A percentile compares a stretch with the other conserved stretches of the same genome.
Conservation (phyloP, 2,113 vertebrate genomes). For the Triplophysa rosa region DNA sequence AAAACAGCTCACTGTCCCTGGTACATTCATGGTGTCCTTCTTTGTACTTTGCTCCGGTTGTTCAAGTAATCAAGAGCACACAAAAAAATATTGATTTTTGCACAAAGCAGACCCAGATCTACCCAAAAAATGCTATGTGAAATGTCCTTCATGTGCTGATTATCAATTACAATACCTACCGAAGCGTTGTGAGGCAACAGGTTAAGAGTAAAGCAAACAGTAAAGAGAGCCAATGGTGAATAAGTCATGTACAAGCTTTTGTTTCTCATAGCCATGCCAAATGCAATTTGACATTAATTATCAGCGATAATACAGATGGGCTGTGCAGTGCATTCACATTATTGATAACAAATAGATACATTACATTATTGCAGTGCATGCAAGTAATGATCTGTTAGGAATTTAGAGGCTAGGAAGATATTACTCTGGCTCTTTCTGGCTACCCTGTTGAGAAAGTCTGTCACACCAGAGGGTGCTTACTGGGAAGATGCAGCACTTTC, state of each 20-base stretch:
- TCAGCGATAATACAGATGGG: neutral
- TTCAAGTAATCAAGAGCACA: too few relatives aligned
- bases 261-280: neutral
- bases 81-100: too few relatives aligned
- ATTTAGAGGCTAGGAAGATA: neutral
- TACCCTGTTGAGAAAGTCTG: conserved; percentile 34
- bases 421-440: conserved; percentile 10
- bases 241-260: neutral
- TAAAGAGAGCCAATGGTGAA: neutral
- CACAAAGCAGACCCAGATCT: too few relatives aligned
- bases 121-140: too few relatives aligned
- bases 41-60: too few relatives aligned
- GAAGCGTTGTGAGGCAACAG: conserved; percentile 12
- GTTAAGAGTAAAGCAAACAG: neutral
- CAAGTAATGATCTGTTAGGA: conserved; percentile 38
- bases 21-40: too few relatives aligned
- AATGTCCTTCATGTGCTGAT: too few relatives aligned
- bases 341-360: conserved; percentile 23
- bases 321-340: neutral
- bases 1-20: too few relatives aligned
- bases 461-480: conserved; percentile 30
- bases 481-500: neutral
- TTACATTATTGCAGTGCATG: too few relatives aligned
- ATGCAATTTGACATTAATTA: neutral
- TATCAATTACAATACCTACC: too few relatives aligned